phyloP scores from a whole-genome alignment of 1,140 invertebrate species.

The Drosophila punjabiensis region DNA sequence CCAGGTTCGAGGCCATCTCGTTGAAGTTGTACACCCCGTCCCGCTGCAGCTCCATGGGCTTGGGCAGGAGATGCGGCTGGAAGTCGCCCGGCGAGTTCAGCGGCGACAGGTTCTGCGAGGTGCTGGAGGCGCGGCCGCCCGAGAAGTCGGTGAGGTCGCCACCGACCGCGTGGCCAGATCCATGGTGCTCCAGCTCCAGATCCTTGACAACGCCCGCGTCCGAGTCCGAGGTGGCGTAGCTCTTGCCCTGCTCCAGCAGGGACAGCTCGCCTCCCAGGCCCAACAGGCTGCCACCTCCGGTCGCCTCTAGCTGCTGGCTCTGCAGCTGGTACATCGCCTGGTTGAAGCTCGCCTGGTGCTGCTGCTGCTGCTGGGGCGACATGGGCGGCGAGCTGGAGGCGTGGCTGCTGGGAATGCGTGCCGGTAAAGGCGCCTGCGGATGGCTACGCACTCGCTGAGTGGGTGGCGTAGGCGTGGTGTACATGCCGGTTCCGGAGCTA shows the following conservation, averaged over 20 bases:
- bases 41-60: slow-evolving; percentile 80
- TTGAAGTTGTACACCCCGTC: slow-evolving; percentile 82
- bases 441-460: slow-evolving; percentile 86
- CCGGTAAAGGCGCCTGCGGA: slow-evolving; percentile 25
- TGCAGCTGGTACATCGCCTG: slow-evolving; percentile 84
- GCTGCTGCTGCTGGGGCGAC: slow-evolving; percentile 83
- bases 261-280: slow-evolving; percentile 47
- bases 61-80: slow-evolving; percentile 73
- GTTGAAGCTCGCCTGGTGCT: slow-evolving; percentile 80
- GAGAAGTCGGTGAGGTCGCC: slow-evolving; percentile 80
- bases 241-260: slow-evolving; percentile 55
- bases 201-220: slow-evolving; percentile 80
- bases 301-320: slow-evolving; percentile 76
- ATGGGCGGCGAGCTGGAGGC: slow-evolving; percentile 83
- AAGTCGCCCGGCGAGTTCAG: slow-evolving; percentile 80
- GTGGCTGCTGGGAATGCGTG: slow-evolving; percentile 79
- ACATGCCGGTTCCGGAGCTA: slow-evolving; percentile 88
- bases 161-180: slow-evolving; percentile 22
- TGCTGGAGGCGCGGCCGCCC: slow-evolving; percentile 63
- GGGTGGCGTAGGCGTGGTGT: slow-evolving; percentile 84
- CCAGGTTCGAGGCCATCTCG: slow-evolving; percentile 80
- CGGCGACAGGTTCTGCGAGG: slow-evolving; percentile 80
- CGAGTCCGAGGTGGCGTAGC: slow-evolving; percentile 76
- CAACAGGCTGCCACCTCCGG: slow-evolving; percentile 42
- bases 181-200: slow-evolving; percentile 74